These are phyloP conservation scores for Luidia sarsii DNA, from an alignment of 53 echinoderm and acorn worm genomes.

Conservation along the genomic window DNA sequence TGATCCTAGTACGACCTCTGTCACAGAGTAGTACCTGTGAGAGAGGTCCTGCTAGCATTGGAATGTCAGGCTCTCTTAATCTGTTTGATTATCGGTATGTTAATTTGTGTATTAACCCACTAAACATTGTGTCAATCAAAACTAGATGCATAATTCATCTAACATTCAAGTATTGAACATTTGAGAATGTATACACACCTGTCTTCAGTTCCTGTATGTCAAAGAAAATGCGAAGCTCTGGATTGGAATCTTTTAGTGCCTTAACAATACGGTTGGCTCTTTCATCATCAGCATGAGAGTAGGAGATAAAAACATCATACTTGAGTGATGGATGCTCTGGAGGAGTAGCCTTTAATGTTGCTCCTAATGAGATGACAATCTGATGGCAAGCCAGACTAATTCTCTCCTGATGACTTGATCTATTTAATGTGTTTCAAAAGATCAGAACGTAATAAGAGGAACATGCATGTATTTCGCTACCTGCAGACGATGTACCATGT, in stretches of 20 bases:
- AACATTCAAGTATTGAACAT: neutral
- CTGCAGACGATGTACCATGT: too few species aligned
- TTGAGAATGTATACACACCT: slow-evolving; percentile 48
- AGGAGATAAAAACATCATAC: slow-evolving; percentile 90
- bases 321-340: slow-evolving; percentile 42
- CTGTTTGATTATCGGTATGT: too few species aligned
- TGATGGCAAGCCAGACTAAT: slow-evolving; percentile 51
- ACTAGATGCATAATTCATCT: too few species aligned
- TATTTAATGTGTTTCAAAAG: too few species aligned
- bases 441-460: too few species aligned
- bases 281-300: slow-evolving; percentile 72
- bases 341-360: slow-evolving; percentile 18
- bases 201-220: slow-evolving; percentile 90
- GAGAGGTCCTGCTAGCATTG: too few species aligned
- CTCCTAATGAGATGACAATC: slow-evolving; percentile 52
- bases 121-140: too few species aligned
- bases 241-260: slow-evolving; percentile 47
- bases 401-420: slow-evolving; percentile 12
- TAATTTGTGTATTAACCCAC: too few species aligned
- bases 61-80: too few species aligned
- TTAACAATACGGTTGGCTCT: slow-evolving; percentile 66
- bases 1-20: too few species aligned
- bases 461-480: too few species aligned
- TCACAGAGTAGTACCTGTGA: too few species aligned
- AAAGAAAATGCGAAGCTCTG: slow-evolving; percentile 82